Percentiles rank a stretch among this genome's conserved stretches.
These are phyloP conservation scores for Stenodera caucasica DNA, from an alignment of 2,888 invertebrate species.

Conservation along the genomic window DNA sequence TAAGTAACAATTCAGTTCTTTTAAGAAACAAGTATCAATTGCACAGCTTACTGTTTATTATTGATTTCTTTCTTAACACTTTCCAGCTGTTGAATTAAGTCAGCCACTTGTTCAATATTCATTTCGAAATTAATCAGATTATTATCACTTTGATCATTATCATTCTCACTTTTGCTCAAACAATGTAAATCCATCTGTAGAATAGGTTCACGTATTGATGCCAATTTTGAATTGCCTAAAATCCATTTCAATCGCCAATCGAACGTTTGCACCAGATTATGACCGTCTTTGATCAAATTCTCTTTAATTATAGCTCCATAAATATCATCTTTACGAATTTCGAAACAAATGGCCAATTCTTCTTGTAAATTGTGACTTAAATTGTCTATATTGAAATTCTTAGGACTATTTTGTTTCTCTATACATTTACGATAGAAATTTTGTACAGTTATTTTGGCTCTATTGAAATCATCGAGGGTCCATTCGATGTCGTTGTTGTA, in stretches of 20 bases:
- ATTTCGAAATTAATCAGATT: constrained; percentile 50
- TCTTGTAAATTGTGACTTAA: constrained; percentile 33
- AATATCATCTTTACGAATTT: constrained; percentile 48
- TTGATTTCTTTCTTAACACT: constrained; percentile 32
- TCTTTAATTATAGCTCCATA: constrained; percentile 42
- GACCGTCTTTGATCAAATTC: constrained; percentile 46
- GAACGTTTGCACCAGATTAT: constrained; percentile 54
- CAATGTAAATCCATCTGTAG: constrained; percentile 57
- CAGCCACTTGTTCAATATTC: constrained; percentile 46
- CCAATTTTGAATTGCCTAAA: constrained; percentile 59
- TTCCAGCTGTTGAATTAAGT: constrained; percentile 42
- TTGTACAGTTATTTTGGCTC: constrained; percentile 44
- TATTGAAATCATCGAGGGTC: constrained; percentile 46
- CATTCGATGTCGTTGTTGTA: constrained; percentile 49
- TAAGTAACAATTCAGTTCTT: too few relatives aligned
- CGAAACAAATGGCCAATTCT: constrained; percentile 45
- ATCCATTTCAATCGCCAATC: constrained; percentile 61
- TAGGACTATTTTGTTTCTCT: constrained; percentile 23
- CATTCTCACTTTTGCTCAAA: constrained; percentile 28
- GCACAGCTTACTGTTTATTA: background rate
- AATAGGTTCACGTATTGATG: constrained; percentile 56
- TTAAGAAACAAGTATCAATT: background rate
- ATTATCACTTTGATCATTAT: constrained; percentile 22
- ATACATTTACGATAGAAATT: constrained; percentile 43
- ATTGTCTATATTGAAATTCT: constrained; percentile 36